phyloP scores from a whole-genome alignment of 1,140 invertebrate genomes.

The Lepidurus apus region DNA sequence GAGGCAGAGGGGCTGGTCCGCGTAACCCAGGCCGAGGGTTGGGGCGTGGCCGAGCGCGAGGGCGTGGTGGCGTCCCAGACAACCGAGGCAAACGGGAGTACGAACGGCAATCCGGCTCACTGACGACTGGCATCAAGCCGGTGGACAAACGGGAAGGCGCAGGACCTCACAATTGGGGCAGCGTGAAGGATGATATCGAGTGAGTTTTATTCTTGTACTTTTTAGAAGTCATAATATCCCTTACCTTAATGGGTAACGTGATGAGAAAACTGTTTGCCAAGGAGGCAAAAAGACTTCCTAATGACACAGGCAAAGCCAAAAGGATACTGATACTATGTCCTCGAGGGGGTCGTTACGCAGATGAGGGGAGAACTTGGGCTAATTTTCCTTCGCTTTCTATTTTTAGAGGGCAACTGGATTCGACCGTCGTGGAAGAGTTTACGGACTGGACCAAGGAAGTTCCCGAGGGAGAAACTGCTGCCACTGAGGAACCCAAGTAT shows the following conservation, averaged over 20 bases:
- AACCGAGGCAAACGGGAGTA: slow-evolving; percentile 82
- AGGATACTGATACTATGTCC: slow-evolving; percentile 30
- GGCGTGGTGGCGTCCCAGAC: slow-evolving; percentile 51
- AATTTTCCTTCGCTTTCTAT: not conserved
- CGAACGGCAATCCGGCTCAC: slow-evolving; percentile 88
- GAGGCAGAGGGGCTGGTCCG: slow-evolving; percentile 40
- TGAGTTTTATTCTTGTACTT: slow-evolving; percentile 3
- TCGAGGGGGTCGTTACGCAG: not conserved
- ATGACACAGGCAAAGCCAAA: slow-evolving; percentile 33
- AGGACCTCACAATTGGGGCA: slow-evolving; percentile 93
- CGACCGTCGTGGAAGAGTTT: not conserved
- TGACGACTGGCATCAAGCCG: slow-evolving; percentile 88
- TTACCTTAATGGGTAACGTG: not conserved
- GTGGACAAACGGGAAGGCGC: slow-evolving; percentile 89
- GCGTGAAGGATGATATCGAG: slow-evolving; percentile 82
- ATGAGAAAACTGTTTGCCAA: slow-evolving; percentile 29
- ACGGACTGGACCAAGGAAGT: slow-evolving; percentile 25
- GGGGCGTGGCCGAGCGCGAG: slow-evolving; percentile 47
- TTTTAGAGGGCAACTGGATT: slow-evolving; percentile 22
- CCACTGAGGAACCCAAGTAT: slow-evolving; percentile 23
- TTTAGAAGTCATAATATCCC: not conserved
- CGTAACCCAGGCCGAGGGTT: slow-evolving; percentile 41
- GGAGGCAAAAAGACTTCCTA: slow-evolving; percentile 26
- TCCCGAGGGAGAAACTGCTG: slow-evolving; percentile 35
- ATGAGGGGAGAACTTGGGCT: not conserved